Conservation (phyloP, 2,113 vertebrate species). For the Gymnorhina tibicen region DNA sequence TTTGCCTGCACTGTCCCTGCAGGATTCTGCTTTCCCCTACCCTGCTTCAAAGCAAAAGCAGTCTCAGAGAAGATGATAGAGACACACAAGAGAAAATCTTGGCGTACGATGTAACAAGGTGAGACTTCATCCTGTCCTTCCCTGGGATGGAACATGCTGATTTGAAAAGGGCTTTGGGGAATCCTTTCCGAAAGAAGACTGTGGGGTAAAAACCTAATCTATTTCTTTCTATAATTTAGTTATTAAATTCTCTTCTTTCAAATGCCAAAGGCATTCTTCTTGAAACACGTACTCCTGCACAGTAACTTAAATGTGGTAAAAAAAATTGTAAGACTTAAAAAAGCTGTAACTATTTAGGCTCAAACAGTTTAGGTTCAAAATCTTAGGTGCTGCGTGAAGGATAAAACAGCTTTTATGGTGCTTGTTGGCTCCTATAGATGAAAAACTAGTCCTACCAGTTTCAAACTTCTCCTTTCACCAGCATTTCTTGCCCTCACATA, state of each 20-base stretch:
- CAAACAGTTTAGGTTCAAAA: neutral
- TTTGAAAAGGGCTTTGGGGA: neutral
- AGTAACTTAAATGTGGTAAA: neutral
- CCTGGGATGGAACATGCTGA: neutral
- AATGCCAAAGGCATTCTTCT: neutral
- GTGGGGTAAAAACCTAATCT: neutral
- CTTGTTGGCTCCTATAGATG: neutral
- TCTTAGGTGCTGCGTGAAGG: neutral
- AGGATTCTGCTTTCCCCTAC: neutral
- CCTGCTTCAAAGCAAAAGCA: neutral
- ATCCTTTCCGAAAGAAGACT: neutral
- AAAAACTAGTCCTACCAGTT: neutral
- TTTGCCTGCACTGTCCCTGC: neutral
- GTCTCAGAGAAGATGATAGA: neutral
- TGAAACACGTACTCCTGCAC: neutral
- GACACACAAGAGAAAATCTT: neutral
- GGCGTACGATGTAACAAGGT: neutral
- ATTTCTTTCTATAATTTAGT: neutral
- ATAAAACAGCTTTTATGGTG: neutral
- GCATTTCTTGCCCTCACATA: neutral
- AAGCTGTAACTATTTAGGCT: neutral
- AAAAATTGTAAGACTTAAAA: neutral
- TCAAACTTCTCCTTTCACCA: neutral
- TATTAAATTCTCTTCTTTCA: neutral
- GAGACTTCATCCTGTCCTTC: neutral